A percentile compares a stretch with the other conserved stretches of the same genome.
These are phyloP conservation scores for Drosophila melanosoma DNA, from an alignment of 2,888 invertebrate species.

Conservation along the genomic window DNA sequence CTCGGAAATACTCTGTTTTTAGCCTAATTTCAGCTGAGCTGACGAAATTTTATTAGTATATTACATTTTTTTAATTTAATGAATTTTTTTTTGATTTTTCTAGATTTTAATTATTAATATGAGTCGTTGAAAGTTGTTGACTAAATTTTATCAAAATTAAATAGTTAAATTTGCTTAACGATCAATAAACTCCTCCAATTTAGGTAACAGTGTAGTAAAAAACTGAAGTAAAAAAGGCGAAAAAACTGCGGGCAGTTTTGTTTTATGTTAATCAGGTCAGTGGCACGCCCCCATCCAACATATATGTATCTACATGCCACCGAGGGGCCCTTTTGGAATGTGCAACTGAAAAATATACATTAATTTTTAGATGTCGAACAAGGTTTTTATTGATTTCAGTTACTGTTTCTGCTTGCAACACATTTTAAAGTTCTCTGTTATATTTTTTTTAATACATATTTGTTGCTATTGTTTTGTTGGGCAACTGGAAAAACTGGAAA, in stretches of 20 bases:
- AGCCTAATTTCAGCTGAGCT: background rate
- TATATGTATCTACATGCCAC: background rate
- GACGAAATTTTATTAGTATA: too few species aligned
- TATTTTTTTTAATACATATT: background rate
- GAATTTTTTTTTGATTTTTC: background rate
- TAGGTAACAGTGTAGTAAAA: background rate
- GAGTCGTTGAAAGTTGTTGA: background rate
- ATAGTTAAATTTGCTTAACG: background rate
- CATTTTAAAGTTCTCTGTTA: background rate
- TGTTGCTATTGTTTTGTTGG: background rate
- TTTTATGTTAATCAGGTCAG: constrained; percentile 83
- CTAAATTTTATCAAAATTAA: background rate
- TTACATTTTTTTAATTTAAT: background rate
- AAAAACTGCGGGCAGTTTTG: constrained; percentile 70
- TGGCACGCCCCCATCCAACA: constrained; percentile 61
- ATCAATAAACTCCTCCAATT: background rate
- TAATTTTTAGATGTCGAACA: constrained; percentile 26
- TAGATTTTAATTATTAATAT: background rate
- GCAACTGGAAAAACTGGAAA: constrained; percentile 26
- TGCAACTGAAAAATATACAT: constrained; percentile 4
- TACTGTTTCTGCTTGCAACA: background rate
- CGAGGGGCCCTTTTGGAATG: constrained; percentile 27
- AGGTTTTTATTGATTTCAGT: constrained; percentile 29
- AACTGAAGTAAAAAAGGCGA: background rate
- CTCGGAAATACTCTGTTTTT: background rate